Evolutionary conservation across 2,888 invertebrate genomes (phyloP), one percentile per base, ranked within the genome.

Genomic region (Orchestes rusci): DNA sequence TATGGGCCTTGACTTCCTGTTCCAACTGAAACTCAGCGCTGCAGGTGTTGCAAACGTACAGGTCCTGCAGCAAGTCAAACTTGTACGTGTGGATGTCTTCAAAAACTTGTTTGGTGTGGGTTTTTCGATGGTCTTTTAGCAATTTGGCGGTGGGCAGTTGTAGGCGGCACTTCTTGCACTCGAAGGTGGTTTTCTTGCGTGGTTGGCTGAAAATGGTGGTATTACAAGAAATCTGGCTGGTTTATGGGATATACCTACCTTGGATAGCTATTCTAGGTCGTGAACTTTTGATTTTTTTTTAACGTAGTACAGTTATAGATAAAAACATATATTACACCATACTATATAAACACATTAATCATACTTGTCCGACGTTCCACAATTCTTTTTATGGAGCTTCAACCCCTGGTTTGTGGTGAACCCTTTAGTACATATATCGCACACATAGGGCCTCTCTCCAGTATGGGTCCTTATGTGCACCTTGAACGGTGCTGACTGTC

Each of bases 401-500:
- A 62, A 42, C 12, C 58, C 57, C 3, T 59, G 61, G 39, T 58
- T 60, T 2, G 60, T 60, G 19, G 59, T 60, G 27, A 58, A 62
- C 1, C 62, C 62, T 19, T 53, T 56, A 46, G 53, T 58, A 36
- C 61, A 63, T 39, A 62, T 50, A 39, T 61, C 57, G 34, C 65
- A 65, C 15, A 59, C 53, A 37, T 63, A 64, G 2, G 63, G 63
- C 33, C 62, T 54, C 37, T 63, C 63, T 0, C 65, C 65, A 1
- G 61, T 63, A 44, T 65, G 64, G 1, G 56, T 52, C 35, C 62
- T 49, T 29, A 63, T 58, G 38, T 66, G 66, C n/a, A 63, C 60
- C 30, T 58, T 57, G 18, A 63, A 52, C 2, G 61, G 61, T 4
- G 59, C 58, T 1, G 57, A 54, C 34, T 64, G 61, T 31, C 60